phyloP scores from a whole-genome alignment of 2,113 vertebrate species.

The Glareola pratincola region DNA sequence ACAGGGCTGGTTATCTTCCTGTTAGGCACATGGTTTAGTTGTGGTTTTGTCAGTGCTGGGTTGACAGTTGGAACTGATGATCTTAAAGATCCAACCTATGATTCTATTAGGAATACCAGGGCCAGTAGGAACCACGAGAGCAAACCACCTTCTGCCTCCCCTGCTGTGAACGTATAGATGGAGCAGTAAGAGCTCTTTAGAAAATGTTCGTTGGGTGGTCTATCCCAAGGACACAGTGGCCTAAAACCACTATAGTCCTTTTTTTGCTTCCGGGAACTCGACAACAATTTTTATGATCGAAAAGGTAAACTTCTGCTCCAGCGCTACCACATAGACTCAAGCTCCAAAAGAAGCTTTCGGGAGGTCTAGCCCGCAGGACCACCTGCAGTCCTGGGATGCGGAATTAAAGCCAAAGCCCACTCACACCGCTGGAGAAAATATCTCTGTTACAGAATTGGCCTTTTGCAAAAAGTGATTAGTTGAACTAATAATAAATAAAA shows the following conservation, averaged over 20 bases:
- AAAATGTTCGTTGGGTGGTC: neutral
- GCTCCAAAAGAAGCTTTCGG: neutral
- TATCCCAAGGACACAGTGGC: neutral
- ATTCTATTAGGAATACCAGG: neutral
- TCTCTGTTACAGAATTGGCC: neutral
- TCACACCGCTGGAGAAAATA: neutral
- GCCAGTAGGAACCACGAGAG: neutral
- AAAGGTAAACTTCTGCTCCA: neutral
- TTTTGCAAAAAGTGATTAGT: neutral
- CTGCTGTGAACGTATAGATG: neutral
- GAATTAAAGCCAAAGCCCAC: neutral
- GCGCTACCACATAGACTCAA: rapidly evolving
- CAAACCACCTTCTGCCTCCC: neutral
- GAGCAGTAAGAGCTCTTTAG: neutral
- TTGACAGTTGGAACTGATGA: too few relatives aligned
- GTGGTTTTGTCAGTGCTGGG: too few relatives aligned
- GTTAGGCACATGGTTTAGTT: too few relatives aligned
- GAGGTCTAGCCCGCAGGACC: neutral
- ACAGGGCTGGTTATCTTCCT: neutral
- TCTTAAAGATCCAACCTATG: too few relatives aligned
- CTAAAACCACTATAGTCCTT: neutral
- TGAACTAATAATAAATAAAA: neutral
- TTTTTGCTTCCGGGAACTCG: neutral
- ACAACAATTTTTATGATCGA: neutral
- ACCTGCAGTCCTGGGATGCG: neutral